Conservation (phyloP, 2,888 invertebrate genomes). For the Homarus gammarus region DNA sequence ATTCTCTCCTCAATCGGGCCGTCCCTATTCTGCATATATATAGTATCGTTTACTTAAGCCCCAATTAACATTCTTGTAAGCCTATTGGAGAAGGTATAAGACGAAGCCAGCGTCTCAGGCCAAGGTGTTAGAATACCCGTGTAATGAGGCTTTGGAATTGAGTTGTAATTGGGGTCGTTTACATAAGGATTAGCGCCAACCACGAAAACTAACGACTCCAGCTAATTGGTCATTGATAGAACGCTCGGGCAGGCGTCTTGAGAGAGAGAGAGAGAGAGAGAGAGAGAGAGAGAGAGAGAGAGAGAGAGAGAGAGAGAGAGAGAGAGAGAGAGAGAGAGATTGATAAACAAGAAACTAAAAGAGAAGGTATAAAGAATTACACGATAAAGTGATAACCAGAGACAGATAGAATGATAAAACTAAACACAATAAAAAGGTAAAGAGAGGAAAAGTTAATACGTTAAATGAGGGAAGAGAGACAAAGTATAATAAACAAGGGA, state of each 20-base stretch:
- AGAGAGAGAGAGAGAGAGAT: not conserved
- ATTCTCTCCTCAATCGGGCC: not conserved
- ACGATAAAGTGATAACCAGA: too few relatives aligned
- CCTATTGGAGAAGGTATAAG: conserved; percentile 29
- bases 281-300: not conserved
- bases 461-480: too few relatives aligned
- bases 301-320: not conserved
- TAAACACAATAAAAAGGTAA: too few relatives aligned
- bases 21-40: not conserved
- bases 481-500: too few relatives aligned
- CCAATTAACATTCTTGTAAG: conserved; percentile 57
- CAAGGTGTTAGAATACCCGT: conserved; percentile 28
- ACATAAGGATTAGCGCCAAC: conserved; percentile 67
- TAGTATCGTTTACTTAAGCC: conserved; percentile 36
- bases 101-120: conserved; percentile 1
- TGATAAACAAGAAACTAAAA: not conserved
- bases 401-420: too few relatives aligned
- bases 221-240: conserved; percentile 62
- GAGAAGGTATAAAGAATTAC: too few relatives aligned
- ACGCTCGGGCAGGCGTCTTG: conserved; percentile 17
- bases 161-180: conserved; percentile 60
- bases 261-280: not conserved
- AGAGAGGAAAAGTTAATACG: too few relatives aligned
- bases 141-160: conserved; percentile 46
- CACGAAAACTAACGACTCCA: conserved; percentile 47